These are phyloP conservation scores for Amphilophus citrinellus DNA, from an alignment of 2,113 vertebrate species.

Conservation along the genomic window DNA sequence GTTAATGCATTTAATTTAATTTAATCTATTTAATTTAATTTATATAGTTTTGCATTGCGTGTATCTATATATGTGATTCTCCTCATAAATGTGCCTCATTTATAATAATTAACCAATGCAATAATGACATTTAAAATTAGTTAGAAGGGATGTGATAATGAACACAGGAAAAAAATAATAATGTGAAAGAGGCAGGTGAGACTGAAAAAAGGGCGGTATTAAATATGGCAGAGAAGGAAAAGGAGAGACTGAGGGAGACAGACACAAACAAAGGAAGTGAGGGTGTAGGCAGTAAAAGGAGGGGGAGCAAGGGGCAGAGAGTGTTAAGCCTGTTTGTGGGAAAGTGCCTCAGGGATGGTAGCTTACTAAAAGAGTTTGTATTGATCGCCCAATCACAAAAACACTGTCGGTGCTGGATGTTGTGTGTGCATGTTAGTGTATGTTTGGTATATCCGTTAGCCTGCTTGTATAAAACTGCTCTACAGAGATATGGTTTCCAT, in stretches of 20 bases:
- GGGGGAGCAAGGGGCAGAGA: constrained; percentile 34
- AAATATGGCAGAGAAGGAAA: constrained; percentile 11
- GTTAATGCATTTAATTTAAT: neutral
- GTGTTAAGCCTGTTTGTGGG: constrained; percentile 74
- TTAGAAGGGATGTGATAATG: neutral
- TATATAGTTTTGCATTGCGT: neutral
- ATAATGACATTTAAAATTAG: neutral
- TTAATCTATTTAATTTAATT: neutral
- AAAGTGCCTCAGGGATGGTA: constrained; percentile 74
- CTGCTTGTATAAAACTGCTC: constrained; percentile 9
- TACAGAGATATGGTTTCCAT: constrained; percentile 2
- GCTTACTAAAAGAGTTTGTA: constrained; percentile 67
- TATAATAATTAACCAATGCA: neutral
- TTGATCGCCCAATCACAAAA: constrained; percentile 69
- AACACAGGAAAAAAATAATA: neutral
- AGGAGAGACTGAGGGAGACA: constrained; percentile 1
- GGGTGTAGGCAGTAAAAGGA: constrained; percentile 34
- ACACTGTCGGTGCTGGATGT: constrained; percentile 45
- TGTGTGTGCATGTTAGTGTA: constrained; percentile 1
- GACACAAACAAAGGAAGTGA: constrained; percentile 58
- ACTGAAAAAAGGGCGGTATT: neutral
- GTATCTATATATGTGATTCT: neutral
- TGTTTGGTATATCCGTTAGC: constrained; percentile 4
- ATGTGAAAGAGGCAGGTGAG: neutral
- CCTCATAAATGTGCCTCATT: neutral